These are phyloP conservation scores for Brenthis daphne DNA, from an alignment of 2,888 invertebrate species.

Conservation along the genomic window DNA sequence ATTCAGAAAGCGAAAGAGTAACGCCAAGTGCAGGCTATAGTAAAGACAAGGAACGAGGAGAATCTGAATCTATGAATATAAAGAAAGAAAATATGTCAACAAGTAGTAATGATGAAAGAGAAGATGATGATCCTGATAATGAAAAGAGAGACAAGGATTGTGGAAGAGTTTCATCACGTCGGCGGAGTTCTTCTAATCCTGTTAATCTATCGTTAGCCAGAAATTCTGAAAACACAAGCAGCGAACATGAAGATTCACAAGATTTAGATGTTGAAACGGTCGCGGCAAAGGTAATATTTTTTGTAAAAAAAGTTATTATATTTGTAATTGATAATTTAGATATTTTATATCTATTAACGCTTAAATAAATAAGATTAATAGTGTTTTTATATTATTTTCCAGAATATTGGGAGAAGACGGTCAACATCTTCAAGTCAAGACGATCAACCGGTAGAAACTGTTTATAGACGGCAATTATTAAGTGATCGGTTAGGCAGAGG, in stretches of 20 bases:
- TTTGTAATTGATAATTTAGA: no score
- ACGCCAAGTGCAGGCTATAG: conserved; percentile 76
- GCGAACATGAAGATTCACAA: conserved; percentile 80
- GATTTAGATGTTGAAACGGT: conserved; percentile 80
- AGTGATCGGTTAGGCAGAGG: conserved; percentile 84
- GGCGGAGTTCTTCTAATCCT: conserved; percentile 90
- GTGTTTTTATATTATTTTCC: conserved; percentile 45
- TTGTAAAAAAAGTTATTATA: not conserved
- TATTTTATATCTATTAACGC: not conserved
- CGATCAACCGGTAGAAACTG: conserved; percentile 76
- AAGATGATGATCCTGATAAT: conserved; percentile 75
- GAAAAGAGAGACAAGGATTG: conserved; percentile 79
- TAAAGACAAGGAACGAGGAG: conserved; percentile 71
- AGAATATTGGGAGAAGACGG: conserved; percentile 76
- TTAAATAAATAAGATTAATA: not conserved
- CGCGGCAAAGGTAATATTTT: conserved; percentile 69
- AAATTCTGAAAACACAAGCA: conserved; percentile 81
- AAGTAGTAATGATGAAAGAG: conserved; percentile 78
- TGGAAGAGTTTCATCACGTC: conserved; percentile 80
- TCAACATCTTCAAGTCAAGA: conserved; percentile 79
- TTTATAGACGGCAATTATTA: conserved; percentile 83
- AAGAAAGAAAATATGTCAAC: conserved; percentile 80
- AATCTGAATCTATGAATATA: conserved; percentile 72
- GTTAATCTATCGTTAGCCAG: conserved; percentile 88
- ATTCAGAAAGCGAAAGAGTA: conserved; percentile 76